Evolutionary conservation across 1,140 invertebrate species (phyloP).

Genomic region (Vollenhovia emeryi): DNA sequence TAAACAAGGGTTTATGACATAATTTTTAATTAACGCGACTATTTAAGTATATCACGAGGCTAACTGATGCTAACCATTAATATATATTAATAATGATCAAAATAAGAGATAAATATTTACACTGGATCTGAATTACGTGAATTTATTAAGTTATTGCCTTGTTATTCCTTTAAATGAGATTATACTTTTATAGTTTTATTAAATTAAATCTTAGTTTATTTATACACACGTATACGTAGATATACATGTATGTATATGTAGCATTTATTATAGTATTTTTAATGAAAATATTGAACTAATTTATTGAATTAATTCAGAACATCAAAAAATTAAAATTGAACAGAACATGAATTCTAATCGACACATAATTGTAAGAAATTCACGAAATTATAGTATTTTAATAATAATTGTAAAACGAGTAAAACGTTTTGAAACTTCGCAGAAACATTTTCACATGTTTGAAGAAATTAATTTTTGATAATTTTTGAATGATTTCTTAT

Average conservation of each 20-base stretch:
- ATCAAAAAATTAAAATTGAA: no score
- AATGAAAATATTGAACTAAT: background rate
- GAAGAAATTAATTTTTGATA: no score
- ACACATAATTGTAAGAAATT: no score
- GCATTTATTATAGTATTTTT: background rate
- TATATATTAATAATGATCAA: slow-evolving; percentile 39
- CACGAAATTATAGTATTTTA: no score
- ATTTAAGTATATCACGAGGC: slow-evolving; percentile 23
- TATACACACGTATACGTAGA: background rate
- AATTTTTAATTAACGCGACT: slow-evolving; percentile 42
- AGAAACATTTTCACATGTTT: no score
- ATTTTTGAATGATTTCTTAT: no score
- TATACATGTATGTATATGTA: background rate
- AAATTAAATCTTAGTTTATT: slow-evolving; percentile 18
- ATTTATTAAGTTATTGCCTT: slow-evolving; percentile 18
- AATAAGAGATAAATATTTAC: slow-evolving; percentile 11
- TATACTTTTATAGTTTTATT: background rate
- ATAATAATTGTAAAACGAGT: no score
- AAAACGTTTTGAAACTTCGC: no score
- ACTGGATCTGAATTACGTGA: background rate
- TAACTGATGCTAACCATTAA: slow-evolving; percentile 27
- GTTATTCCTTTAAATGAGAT: background rate
- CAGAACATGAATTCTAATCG: no score
- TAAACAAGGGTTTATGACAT: slow-evolving; percentile 24
- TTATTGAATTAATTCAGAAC: no score